These are phyloP conservation scores for Oryzias dopingdopingensis DNA, from an alignment of 2,797 vertebrate genomes.

Conservation along the genomic window DNA sequence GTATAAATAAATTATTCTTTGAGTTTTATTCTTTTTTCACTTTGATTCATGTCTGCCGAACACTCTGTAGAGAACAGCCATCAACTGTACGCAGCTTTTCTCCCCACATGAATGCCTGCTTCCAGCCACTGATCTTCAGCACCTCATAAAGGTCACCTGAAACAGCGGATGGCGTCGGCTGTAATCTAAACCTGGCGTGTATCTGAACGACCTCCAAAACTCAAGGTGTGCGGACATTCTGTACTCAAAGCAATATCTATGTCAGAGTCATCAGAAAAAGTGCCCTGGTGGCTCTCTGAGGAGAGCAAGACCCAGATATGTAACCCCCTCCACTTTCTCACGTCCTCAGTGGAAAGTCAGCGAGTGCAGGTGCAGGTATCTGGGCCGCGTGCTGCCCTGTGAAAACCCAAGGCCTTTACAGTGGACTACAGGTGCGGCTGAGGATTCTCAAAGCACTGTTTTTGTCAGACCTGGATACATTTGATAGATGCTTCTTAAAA, in stretches of 20 bases:
- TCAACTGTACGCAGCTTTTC: not conserved
- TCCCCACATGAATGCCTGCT: not conserved
- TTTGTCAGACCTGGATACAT: too few species aligned
- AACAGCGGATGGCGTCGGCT: conserved; percentile 10
- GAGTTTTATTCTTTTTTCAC: too few species aligned
- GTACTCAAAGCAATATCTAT: conserved; percentile 64
- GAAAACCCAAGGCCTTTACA: not conserved
- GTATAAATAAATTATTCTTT: too few species aligned
- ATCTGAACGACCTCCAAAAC: conserved; percentile 63
- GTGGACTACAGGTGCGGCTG: conserved; percentile 4
- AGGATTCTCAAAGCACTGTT: not conserved
- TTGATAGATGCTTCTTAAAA: too few species aligned
- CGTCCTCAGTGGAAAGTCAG: conserved; percentile 26
- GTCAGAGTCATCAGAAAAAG: conserved; percentile 66
- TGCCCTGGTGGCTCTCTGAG: conserved; percentile 55
- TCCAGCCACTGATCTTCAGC: conserved; percentile 8
- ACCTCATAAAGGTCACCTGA: conserved; percentile 47
- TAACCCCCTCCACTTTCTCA: conserved; percentile 33
- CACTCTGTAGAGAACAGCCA: not conserved
- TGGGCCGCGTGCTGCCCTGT: conserved; percentile 33
- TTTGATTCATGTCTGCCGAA: not conserved
- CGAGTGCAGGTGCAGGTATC: conserved; percentile 55
- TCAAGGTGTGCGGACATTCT: conserved; percentile 32
- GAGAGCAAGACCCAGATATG: conserved; percentile 54
- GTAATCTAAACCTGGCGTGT: conserved; percentile 58